These are phyloP conservation scores for Steinernema feltiae DNA, from an alignment of 1,140 invertebrate species.

Conservation along the genomic window DNA sequence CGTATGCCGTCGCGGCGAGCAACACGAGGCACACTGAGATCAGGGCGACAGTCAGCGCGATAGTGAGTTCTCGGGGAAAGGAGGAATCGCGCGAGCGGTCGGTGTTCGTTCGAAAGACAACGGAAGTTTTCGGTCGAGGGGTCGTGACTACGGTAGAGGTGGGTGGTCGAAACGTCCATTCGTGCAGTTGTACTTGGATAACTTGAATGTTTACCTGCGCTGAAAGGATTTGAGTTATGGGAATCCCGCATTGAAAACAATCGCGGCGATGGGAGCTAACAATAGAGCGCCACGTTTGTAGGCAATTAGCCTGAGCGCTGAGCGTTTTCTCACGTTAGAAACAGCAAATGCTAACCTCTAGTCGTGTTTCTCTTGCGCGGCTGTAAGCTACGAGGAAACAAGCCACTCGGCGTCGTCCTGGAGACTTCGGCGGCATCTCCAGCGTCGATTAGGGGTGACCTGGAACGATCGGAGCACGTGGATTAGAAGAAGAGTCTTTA, in stretches of 20 bases:
- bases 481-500: too few relatives aligned
- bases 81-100: not conserved
- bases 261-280: not conserved
- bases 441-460: not conserved
- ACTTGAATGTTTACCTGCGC: not conserved
- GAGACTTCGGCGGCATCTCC: not conserved
- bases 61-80: not conserved
- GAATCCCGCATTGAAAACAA: not conserved
- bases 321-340: too few relatives aligned
- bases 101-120: slow-evolving; percentile 5
- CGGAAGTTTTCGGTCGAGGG: not conserved
- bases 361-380: not conserved
- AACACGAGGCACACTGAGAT: not conserved
- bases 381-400: not conserved
- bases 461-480: too few relatives aligned
- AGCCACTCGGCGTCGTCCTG: not conserved
- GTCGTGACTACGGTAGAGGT: not conserved
- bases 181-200: not conserved
- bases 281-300: not conserved
- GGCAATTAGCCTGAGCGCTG: too few relatives aligned
- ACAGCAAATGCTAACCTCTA: too few relatives aligned
- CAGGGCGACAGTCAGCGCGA: not conserved
- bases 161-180: not conserved
- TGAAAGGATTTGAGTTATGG: not conserved
- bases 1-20: not conserved